Conservation (phyloP, 2,888 invertebrate genomes). For the Dorcus hopei region DNA sequence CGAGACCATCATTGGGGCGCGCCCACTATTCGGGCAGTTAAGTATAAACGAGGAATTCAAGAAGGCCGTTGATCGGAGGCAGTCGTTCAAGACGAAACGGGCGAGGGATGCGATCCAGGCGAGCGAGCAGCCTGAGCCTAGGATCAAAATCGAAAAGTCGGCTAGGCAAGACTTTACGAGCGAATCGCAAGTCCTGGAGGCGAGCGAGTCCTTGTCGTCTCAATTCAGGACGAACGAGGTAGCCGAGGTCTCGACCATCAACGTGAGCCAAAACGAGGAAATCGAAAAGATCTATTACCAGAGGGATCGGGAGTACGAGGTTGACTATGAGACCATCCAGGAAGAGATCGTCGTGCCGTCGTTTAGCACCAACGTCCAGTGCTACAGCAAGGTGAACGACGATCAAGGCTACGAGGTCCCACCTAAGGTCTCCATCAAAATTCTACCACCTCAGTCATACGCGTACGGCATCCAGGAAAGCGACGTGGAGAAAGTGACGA, state of each 20-base stretch:
- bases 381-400: constrained; percentile 15
- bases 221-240: constrained; percentile 28
- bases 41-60: constrained; percentile 47
- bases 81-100: constrained; percentile 34
- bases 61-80: constrained; percentile 41
- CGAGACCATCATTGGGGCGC: constrained; percentile 45
- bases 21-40: constrained; percentile 45
- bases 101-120: constrained; percentile 14
- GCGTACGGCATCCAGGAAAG: constrained; percentile 6
- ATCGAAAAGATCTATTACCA: constrained; percentile 44
- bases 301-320: constrained; percentile 40
- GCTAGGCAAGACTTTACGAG: constrained; percentile 6
- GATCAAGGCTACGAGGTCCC: constrained; percentile 6
- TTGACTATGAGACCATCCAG: constrained; percentile 42
- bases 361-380: constrained; percentile 10
- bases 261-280: constrained; percentile 40
- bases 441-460: constrained; percentile 13
- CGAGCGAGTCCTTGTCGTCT: constrained; percentile 2
- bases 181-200: background rate
- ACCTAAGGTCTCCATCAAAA: constrained; percentile 14
- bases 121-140: constrained; percentile 26
- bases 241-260: constrained; percentile 37
- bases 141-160: constrained; percentile 32
- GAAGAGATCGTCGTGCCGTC: constrained; percentile 36
- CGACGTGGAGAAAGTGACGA: background rate